Evolutionary conservation across 2,113 vertebrate species (phyloP).

Genomic region (Micromys minutus): DNA sequence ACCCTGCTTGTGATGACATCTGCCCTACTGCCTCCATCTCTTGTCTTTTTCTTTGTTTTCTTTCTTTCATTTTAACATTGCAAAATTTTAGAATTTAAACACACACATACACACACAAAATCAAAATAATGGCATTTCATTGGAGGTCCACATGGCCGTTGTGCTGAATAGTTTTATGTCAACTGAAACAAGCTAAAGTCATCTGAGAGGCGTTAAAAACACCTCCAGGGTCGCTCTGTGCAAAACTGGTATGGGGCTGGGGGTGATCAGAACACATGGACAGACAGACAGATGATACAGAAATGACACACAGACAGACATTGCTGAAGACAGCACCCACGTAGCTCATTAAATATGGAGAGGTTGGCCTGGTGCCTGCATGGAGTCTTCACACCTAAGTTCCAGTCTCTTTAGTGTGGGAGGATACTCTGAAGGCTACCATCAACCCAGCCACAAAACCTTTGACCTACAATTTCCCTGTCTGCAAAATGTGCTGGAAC

Average conservation of each 20-base stretch:
- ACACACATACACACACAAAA: neutral
- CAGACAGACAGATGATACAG: neutral
- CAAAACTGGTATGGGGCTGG: neutral
- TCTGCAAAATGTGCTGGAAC: neutral
- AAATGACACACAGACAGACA: neutral
- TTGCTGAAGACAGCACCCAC: neutral
- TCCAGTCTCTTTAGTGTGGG: neutral
- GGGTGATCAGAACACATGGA: neutral
- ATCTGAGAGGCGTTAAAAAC: neutral
- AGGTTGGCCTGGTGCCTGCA: neutral
- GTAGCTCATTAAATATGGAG: neutral
- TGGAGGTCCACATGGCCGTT: neutral
- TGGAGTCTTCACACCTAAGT: neutral
- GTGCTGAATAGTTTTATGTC: neutral
- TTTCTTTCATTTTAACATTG: neutral
- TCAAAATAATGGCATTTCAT: neutral
- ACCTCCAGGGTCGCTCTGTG: neutral
- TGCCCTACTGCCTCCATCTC: neutral
- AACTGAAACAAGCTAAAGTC: neutral
- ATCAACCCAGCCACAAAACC: neutral
- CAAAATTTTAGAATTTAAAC: conserved; percentile 24
- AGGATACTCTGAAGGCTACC: neutral
- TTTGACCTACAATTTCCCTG: neutral
- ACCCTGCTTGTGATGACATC: neutral
- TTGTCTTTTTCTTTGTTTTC: neutral